Evolutionary conservation across 2,797 vertebrate genomes (phyloP).

Genomic region (Triplophysa bombifrons): DNA sequence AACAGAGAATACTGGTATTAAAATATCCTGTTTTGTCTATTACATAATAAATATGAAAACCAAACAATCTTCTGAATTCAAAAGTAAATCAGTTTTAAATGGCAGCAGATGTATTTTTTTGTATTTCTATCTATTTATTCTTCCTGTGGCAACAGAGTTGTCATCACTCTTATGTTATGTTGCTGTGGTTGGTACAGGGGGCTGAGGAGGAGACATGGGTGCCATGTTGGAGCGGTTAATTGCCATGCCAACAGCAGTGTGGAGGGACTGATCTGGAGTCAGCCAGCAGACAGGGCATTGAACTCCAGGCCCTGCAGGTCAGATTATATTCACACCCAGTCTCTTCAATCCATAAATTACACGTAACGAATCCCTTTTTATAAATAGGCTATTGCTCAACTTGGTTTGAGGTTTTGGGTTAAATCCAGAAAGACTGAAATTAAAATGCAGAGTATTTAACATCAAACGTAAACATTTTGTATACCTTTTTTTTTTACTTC

Average conservation of each 20-base stretch:
- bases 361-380: not conserved
- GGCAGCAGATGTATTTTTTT: too few species aligned
- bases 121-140: not conserved
- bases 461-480: not conserved
- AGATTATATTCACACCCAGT: not conserved
- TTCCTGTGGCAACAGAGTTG: conserved; percentile 8
- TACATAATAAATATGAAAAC: too few species aligned
- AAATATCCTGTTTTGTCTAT: not conserved
- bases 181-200: not conserved
- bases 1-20: not conserved
- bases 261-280: conserved; percentile 12
- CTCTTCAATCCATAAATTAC: not conserved
- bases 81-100: too few species aligned
- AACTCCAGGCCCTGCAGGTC: conserved; percentile 36
- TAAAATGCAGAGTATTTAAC: not conserved
- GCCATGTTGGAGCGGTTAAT: conserved; percentile 35
- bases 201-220: conserved; percentile 29
- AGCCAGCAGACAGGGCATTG: conserved; percentile 14
- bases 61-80: too few species aligned
- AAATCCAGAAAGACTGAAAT: not conserved
- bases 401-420: not conserved
- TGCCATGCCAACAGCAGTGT: conserved; percentile 41
- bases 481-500: not conserved
- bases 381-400: not conserved
- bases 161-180: conserved; percentile 34